Conservation (phyloP, 1,140 invertebrate genomes). For the Mylabris phalerata region DNA sequence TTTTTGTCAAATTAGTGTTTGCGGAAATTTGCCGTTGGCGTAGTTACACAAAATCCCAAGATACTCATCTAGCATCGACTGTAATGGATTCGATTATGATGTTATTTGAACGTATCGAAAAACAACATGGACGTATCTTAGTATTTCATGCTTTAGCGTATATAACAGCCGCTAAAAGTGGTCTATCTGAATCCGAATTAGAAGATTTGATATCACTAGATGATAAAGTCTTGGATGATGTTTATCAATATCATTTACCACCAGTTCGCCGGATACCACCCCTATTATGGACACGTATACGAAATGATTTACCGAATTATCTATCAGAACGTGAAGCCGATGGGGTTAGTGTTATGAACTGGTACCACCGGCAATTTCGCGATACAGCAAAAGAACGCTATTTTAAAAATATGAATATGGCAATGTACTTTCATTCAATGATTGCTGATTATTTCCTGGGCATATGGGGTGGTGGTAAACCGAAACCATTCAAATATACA, state of each 20-base stretch:
- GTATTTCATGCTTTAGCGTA: constrained; percentile 92
- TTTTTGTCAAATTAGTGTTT: constrained; percentile 96
- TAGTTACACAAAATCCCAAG: constrained; percentile 89
- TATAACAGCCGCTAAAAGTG: constrained; percentile 89
- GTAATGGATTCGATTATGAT: constrained; percentile 98
- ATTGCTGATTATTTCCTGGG: constrained; percentile 97
- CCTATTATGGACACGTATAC: constrained; percentile 89
- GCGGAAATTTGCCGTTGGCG: constrained; percentile 95
- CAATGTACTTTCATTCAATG: constrained; percentile 92
- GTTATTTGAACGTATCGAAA: constrained; percentile 90
- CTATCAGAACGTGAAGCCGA: constrained; percentile 93
- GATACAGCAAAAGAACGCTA: constrained; percentile 91
- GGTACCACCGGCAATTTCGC: constrained; percentile 94
- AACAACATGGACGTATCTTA: constrained; percentile 85
- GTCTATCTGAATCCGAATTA: constrained; percentile 86
- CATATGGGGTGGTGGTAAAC: constrained; percentile 88
- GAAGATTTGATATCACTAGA: constrained; percentile 93
- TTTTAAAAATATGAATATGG: constrained; percentile 95
- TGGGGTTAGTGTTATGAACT: constrained; percentile 94
- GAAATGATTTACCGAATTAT: constrained; percentile 93
- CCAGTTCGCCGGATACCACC: constrained; percentile 92
- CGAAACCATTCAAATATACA: constrained; percentile 95
- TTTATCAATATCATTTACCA: constrained; percentile 97
- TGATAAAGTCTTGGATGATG: constrained; percentile 90
- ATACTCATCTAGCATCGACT: constrained; percentile 85